A percentile compares a stretch with the other conserved stretches of the same genome.
These are phyloP conservation scores for Cuniculus paca DNA, from an alignment of 2,797 vertebrate species.

Conservation along the genomic window DNA sequence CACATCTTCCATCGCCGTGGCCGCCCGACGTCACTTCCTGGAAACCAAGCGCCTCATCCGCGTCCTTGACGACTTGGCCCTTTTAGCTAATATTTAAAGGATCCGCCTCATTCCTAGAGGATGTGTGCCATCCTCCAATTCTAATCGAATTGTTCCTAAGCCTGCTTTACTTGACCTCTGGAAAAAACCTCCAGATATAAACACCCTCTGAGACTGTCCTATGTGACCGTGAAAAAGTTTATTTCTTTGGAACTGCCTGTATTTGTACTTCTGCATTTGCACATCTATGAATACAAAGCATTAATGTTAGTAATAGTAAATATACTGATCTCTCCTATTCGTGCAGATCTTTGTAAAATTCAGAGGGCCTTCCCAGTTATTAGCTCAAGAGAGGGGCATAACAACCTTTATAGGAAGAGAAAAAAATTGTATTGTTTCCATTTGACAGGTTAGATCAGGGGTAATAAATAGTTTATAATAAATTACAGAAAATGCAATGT, in stretches of 20 bases:
- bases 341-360: neutral
- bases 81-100: constrained; percentile 72
- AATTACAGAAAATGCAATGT: constrained; percentile 9
- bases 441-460: neutral
- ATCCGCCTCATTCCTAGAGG: constrained; percentile 8
- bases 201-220: neutral
- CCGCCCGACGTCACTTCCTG: constrained; percentile 87
- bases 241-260: constrained; percentile 12
- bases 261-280: neutral
- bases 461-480: constrained; percentile 18
- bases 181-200: neutral
- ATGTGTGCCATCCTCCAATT: neutral
- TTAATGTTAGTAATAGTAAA: neutral
- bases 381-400: neutral
- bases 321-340: neutral
- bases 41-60: constrained; percentile 72
- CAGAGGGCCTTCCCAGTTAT: neutral
- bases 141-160: constrained; percentile 10
- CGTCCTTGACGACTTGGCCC: constrained; percentile 87
- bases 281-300: neutral
- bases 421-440: neutral
- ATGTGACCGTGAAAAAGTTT: neutral
- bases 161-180: neutral
- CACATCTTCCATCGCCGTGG: constrained; percentile 90
- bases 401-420: neutral